phyloP scores from a whole-genome alignment of 2,888 invertebrate species.

The Neuroscelio doddi region DNA sequence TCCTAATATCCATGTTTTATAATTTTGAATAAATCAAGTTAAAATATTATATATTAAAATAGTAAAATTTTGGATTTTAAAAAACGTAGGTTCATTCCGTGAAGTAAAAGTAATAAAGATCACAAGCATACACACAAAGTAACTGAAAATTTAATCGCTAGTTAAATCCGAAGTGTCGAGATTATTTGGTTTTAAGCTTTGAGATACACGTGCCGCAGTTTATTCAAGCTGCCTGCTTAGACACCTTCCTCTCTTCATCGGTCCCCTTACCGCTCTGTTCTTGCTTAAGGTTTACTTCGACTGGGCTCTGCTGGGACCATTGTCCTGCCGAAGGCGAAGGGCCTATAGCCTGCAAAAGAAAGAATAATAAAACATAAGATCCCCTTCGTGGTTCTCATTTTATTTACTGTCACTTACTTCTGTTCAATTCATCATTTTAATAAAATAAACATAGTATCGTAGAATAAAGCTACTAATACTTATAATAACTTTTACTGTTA shows the following conservation, averaged over 20 bases:
- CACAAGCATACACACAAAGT: background rate
- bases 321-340: conserved; percentile 42
- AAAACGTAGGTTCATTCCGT: background rate
- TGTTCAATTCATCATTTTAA: background rate
- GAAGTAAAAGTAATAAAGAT: background rate
- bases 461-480: too few species aligned
- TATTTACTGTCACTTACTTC: conserved; percentile 4
- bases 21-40: too few species aligned
- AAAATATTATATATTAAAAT: too few species aligned
- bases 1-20: too few species aligned
- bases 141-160: background rate
- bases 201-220: conserved; percentile 53
- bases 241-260: conserved; percentile 44
- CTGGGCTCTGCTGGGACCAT: conserved; percentile 44
- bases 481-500: too few species aligned
- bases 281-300: conserved; percentile 33
- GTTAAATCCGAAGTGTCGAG: conserved; percentile 20
- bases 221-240: conserved; percentile 51
- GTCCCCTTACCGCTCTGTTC: conserved; percentile 9
- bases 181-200: conserved; percentile 50
- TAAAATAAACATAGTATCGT: background rate
- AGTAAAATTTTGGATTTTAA: too few species aligned
- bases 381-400: conserved; percentile 32
- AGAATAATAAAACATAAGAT: conserved; percentile 28
- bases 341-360: conserved; percentile 36